Base-by-base conservation (phyloP, 2,888 invertebrate genomes). In the Brachypterus glaber region DNA sequence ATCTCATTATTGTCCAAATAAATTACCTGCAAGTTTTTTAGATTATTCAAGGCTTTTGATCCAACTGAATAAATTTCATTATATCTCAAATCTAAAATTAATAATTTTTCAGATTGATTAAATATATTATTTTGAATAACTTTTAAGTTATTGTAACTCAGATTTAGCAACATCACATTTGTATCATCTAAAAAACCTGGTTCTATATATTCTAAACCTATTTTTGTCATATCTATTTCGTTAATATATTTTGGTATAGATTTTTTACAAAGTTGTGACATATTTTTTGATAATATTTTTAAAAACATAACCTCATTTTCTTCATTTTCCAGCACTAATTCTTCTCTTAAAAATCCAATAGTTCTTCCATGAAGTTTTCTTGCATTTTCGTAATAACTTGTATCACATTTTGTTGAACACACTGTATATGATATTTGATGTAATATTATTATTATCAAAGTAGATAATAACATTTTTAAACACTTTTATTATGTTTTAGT, bases 361-460 rank as follows among this genome's bases (percentile, higher is more conserved):
- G 11, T 5, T 11, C 12, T 27, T 9, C 12, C 27, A 11, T 27
- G 12, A 9, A 13, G 12, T 11, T 5, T 27, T 11, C 5, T 11
- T 9, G 27, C 27, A 27, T 27, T 27, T 27, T 27, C 12, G 27
- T 11, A 27, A 27, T 27, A 27, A 11, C n/a, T n/a, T n/a, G n/a
- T n/a, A n/a, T n/a, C n/a, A n/a, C n/a, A n/a, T n/a, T n/a, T n/a
- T n/a, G n/a, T n/a, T n/a, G n/a, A n/a, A n/a, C n/a, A n/a, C n/a
- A n/a, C n/a, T n/a, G n/a, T n/a, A n/a, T n/a, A n/a, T n/a, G n/a
- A n/a, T n/a, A n/a, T n/a, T n/a, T n/a, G n/a, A n/a, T n/a, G n/a
- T n/a, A n/a, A n/a, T n/a, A n/a, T n/a, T n/a, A n/a, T n/a, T n/a
- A n/a, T n/a, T n/a, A n/a, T n/a, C n/a, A n/a, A n/a, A n/a, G n/a